Evolutionary conservation across 2,113 vertebrate species (phyloP), one percentile per base, ranked within the genome.

Genomic region (Psophia crepitans): DNA sequence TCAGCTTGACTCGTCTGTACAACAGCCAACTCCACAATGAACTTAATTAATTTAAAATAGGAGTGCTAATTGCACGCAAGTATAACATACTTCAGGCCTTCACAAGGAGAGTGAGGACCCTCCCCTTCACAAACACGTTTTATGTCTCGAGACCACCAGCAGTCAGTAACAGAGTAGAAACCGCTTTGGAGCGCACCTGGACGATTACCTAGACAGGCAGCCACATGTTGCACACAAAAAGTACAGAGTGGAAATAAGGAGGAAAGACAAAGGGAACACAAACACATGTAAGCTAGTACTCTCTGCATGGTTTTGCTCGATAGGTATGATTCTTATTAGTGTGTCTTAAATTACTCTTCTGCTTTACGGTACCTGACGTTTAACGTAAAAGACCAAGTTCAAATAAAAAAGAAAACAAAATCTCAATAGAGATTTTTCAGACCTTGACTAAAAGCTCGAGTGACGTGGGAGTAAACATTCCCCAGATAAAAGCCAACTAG

Each of bases 1-100:
- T 84, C 91, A 88, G 92, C 44, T 75, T 30, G 35, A 90, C 27
- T 68, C 16, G 49, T 74, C 92, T 53, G 71, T 43, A 56, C 73
- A 79, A 65, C 71, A 89, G 86, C 86, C 64, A 76, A 65, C 68
- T 71, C 51, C 70, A 56, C n/a, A 26, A 4, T 8, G 5, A 90
- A 57, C 48, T 44, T 0, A 0, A 51, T 41, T 94, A 32, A 89
- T 75, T 71, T 75, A 84, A 82, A 92, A 58, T 27, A 74, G 48
- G 49, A 73, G 66, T 14, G 53, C 75, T 93, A 80, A 86, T 58
- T 63, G 75, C 4, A 0, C 66, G 79, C 46, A 61, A 85, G 66
- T 8, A 49, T 48, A 76, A 92, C 58, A 58, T 33, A 44, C 74
- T 63, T 79, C 68, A 79, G 65, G 57, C 51, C 65, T 91, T 88